These are phyloP conservation scores for Emydocephalus ijimae DNA, from an alignment of 2,113 vertebrate genomes.

Conservation along the genomic window DNA sequence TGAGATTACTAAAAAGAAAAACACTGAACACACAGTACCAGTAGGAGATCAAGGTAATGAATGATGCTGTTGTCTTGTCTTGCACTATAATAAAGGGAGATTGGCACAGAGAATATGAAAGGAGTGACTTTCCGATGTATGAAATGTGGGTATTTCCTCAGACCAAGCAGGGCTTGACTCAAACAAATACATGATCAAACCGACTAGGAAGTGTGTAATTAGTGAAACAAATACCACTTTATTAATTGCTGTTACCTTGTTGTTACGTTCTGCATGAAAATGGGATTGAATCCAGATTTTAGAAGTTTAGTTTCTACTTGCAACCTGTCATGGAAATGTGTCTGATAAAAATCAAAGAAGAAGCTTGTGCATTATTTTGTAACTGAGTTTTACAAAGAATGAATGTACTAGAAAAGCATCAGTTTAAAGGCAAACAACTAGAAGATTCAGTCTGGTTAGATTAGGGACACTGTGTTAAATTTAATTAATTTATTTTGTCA, in stretches of 20 bases:
- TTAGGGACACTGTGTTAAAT: conserved; percentile 60
- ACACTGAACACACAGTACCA: conserved; percentile 68
- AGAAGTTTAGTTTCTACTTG: conserved; percentile 58
- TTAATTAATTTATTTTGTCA: conserved; percentile 59
- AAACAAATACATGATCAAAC: conserved; percentile 64
- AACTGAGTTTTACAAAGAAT: background rate
- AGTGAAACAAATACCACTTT: conserved; percentile 67
- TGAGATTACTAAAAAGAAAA: conserved; percentile 68
- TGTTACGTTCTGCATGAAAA: conserved; percentile 55
- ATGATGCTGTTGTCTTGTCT: conserved; percentile 68
- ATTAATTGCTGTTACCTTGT: conserved; percentile 65
- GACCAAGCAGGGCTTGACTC: conserved; percentile 64
- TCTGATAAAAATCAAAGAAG: conserved; percentile 55
- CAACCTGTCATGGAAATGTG: conserved; percentile 51
- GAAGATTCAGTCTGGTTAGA: conserved; percentile 55
- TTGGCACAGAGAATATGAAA: conserved; percentile 64
- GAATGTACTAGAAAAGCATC: conserved; percentile 52
- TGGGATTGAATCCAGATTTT: conserved; percentile 48
- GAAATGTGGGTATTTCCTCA: conserved; percentile 69
- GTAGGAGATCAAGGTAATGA: conserved; percentile 73
- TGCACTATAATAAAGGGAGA: conserved; percentile 50
- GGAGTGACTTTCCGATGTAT: conserved; percentile 69
- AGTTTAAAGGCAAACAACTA: conserved; percentile 61
- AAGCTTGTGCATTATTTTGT: conserved; percentile 12
- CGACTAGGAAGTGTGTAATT: conserved; percentile 71